These are phyloP conservation scores for Carlito syrichta DNA, from an alignment of 2,113 vertebrate genomes.

Conservation along the genomic window DNA sequence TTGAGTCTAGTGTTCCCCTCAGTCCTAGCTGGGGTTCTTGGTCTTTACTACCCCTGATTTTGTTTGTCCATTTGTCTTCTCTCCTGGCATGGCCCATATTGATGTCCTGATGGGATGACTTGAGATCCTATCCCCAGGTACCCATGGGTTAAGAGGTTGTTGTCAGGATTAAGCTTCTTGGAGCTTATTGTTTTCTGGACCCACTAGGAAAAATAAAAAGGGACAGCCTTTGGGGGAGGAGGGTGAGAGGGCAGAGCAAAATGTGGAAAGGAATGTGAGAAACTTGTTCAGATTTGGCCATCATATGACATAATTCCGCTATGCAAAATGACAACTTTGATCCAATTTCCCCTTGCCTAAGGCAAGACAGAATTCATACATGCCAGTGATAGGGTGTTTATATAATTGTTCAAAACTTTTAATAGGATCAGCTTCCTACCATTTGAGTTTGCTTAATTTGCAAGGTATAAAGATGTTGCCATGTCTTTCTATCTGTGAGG, in stretches of 20 bases:
- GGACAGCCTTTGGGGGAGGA: neutral
- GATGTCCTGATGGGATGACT: slow-evolving; percentile 29
- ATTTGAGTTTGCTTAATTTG: slow-evolving; percentile 46
- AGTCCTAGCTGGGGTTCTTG: neutral
- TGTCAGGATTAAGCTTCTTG: slow-evolving; percentile 12
- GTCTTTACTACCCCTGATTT: slow-evolving; percentile 3
- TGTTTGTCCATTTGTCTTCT: slow-evolving; percentile 40
- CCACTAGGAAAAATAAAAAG: slow-evolving; percentile 13
- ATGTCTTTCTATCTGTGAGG: slow-evolving; percentile 19
- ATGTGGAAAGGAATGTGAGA: neutral
- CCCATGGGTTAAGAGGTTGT: slow-evolving; percentile 48
- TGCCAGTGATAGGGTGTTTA: neutral
- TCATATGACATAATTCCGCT: slow-evolving; percentile 8
- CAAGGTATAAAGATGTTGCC: slow-evolving; percentile 14
- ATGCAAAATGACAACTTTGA: slow-evolving; percentile 45
- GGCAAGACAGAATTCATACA: slow-evolving; percentile 12
- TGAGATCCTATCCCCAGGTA: slow-evolving; percentile 24
- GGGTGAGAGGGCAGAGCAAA: neutral
- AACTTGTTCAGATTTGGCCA: slow-evolving; percentile 4
- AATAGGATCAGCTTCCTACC: slow-evolving; percentile 7
- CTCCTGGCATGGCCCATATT: slow-evolving; percentile 18
- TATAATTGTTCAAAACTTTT: slow-evolving; percentile 16
- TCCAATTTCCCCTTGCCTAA: neutral
- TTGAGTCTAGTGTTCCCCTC: neutral
- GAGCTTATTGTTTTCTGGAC: slow-evolving; percentile 1